Conservation (phyloP, 1,140 invertebrate genomes). For the Anthonomus grandis region DNA sequence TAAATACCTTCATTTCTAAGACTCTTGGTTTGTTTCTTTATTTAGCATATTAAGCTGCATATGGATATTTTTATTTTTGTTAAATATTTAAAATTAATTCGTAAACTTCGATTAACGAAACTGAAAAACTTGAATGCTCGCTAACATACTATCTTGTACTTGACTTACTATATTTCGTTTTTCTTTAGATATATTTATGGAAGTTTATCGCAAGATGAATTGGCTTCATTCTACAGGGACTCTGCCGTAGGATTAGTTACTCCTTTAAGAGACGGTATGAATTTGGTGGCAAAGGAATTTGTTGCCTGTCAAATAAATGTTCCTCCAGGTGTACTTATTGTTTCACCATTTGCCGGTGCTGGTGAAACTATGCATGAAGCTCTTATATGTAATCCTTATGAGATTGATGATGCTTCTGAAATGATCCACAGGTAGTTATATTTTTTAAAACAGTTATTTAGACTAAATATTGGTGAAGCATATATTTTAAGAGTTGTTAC, state of each 20-base stretch:
- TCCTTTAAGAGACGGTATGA: conserved; percentile 87
- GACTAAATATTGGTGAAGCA: too few relatives aligned
- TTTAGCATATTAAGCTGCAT: not conserved
- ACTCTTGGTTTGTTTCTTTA: not conserved
- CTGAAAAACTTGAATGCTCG: too few relatives aligned
- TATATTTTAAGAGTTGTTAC: too few relatives aligned
- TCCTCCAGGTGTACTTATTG: conserved; percentile 81
- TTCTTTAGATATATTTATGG: conserved; percentile 85
- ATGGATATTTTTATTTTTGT: too few relatives aligned
- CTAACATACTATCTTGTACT: too few relatives aligned
- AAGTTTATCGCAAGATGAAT: conserved; percentile 78
- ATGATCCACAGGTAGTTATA: conserved; percentile 71
- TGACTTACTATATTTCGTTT: too few relatives aligned
- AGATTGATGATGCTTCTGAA: conserved; percentile 82
- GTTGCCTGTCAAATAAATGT: conserved; percentile 88
- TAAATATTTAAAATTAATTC: too few relatives aligned
- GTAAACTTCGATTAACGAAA: too few relatives aligned
- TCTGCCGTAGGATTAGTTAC: conserved; percentile 83
- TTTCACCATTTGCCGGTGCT: conserved; percentile 87
- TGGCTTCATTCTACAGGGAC: conserved; percentile 82
- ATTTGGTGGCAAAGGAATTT: conserved; percentile 90
- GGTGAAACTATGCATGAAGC: conserved; percentile 87
- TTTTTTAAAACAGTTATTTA: too few relatives aligned
- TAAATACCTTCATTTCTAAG: conserved; percentile 32
- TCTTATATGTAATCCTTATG: conserved; percentile 86